A percentile compares a stretch with the other conserved stretches of the same genome.
Evolutionary conservation across 1,140 invertebrate genomes (phyloP).

Genomic region (Drosophila bocki): DNA sequence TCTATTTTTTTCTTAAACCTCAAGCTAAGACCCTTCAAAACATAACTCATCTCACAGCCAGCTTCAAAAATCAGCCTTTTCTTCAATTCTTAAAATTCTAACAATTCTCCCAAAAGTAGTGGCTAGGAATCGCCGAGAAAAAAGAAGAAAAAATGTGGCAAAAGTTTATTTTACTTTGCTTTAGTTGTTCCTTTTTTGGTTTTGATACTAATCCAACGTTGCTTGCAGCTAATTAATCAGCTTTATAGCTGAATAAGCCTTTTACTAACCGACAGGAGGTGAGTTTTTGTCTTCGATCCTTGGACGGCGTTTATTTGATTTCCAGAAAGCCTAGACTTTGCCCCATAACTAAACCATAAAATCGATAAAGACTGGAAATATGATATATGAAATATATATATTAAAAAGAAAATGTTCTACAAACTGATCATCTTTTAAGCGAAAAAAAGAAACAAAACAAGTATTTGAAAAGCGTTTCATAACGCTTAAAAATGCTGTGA

Average conservation of each 20-base stretch:
- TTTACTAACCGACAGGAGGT: slow-evolving; percentile 39
- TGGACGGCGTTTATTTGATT: slow-evolving; percentile 5
- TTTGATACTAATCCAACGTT: slow-evolving; percentile 24
- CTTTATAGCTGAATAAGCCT: slow-evolving; percentile 33
- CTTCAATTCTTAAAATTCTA: neutral
- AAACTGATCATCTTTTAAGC: slow-evolving; percentile 6
- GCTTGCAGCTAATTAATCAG: slow-evolving; percentile 46
- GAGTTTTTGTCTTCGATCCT: slow-evolving; percentile 40
- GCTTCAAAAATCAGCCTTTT: slow-evolving; percentile 19
- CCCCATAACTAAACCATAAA: slow-evolving; percentile 8
- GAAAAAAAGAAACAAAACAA: neutral
- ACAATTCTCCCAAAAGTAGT: neutral
- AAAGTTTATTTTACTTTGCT: slow-evolving; percentile 12
- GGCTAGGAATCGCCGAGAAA: slow-evolving; percentile 37
- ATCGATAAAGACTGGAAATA: neutral
- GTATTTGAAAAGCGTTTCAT: no score
- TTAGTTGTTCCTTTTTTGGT: slow-evolving; percentile 9
- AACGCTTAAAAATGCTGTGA: neutral
- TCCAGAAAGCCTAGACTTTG: slow-evolving; percentile 10
- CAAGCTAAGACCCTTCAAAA: neutral
- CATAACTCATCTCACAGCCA: neutral
- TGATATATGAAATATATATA: neutral
- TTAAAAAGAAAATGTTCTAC: slow-evolving; percentile 1
- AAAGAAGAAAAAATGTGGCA: neutral
- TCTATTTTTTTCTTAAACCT: neutral